Conservation (phyloP, 2,888 invertebrate genomes). For the Theodoxus fluviatilis region DNA sequence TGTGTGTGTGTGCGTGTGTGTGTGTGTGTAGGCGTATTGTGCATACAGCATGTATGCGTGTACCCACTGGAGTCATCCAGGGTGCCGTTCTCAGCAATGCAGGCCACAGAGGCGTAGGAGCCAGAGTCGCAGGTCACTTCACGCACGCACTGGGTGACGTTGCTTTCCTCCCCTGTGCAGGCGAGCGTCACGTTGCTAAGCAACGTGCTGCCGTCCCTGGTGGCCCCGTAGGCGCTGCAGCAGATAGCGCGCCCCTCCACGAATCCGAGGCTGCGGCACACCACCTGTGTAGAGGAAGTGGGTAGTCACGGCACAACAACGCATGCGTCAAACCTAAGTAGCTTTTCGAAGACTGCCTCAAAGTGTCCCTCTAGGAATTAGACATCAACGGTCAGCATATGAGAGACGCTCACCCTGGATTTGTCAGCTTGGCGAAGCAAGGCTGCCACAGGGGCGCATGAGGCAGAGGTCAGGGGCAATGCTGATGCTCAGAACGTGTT, state of each 20-base stretch:
- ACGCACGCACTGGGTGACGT: constrained; percentile 44
- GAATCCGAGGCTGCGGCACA: constrained; percentile 52
- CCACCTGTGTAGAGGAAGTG: too few relatives aligned
- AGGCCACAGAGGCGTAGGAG: constrained; percentile 52
- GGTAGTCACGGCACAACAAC: too few relatives aligned
- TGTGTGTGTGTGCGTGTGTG: too few relatives aligned
- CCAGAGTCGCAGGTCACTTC: constrained; percentile 36
- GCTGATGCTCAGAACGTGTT: too few relatives aligned
- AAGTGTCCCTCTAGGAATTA: too few relatives aligned
- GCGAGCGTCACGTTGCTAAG: constrained; percentile 51
- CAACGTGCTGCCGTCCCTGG: constrained; percentile 19
- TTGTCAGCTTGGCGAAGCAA: too few relatives aligned
- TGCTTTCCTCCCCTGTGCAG: constrained; percentile 66
- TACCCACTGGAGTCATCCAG: constrained; percentile 29
- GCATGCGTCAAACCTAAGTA: too few relatives aligned
- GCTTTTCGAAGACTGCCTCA: too few relatives aligned
- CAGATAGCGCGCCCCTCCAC: constrained; percentile 49
- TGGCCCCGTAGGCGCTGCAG: constrained; percentile 49
- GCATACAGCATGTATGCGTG: neutral
- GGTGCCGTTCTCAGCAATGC: constrained; percentile 33
- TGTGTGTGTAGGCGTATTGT: neutral
- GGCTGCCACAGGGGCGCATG: too few relatives aligned
- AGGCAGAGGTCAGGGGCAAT: too few relatives aligned
- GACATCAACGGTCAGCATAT: too few relatives aligned
- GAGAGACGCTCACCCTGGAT: too few relatives aligned